Base-by-base conservation (phyloP, 1,140 invertebrate species). In the Ganaspis sp. region DNA sequence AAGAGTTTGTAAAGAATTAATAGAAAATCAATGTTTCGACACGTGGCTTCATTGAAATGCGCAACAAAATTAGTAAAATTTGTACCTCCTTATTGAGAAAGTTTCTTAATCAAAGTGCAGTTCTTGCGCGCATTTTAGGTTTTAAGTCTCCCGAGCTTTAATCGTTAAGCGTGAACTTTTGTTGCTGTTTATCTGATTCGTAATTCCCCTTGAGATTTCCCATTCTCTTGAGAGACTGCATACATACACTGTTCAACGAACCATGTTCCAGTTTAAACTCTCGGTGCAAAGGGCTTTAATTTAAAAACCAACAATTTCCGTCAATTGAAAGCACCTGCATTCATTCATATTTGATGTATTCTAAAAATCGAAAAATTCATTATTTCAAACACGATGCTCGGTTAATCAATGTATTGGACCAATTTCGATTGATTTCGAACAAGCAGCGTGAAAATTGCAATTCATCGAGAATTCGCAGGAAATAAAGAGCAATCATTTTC, bases 131-230 rank as follows among this genome's bases (percentile, higher is more conserved):
- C n/a, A 34, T 29, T 64, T 64, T 29, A 15, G 9, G 12, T 64
- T 26, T 34, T 64, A 64, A 21, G 12, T 29, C 58, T 64, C 58
- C 29, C 15, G 23, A 29, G 58, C 58, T 64, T 64, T 29, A 64
- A 64, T 64, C 26, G 58, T 64, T 64, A 34, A 64, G 58, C 26
- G 58, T 64, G 58, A 64, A 64, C 58, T 64, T 64, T 64, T 64
- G 54, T 64, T 64, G 8, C 23, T 64, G 58, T 26, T 64, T 29
- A 29, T 64, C 58, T 64, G 58, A 64, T 64, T 64, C 58, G 23
- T 64, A 29, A 64, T 64, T 64, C 58, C 58, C 58, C 58, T 64
- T 34, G 58, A 64, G 58, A 64, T 64, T 26, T 64, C 0, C 21
- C 54, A 64, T 64, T 64, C 54, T 29, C 54, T 29, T 19, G 12